Evolutionary conservation across 2,797 vertebrate species (phyloP).

Genomic region (Sebastes steindachneri): DNA sequence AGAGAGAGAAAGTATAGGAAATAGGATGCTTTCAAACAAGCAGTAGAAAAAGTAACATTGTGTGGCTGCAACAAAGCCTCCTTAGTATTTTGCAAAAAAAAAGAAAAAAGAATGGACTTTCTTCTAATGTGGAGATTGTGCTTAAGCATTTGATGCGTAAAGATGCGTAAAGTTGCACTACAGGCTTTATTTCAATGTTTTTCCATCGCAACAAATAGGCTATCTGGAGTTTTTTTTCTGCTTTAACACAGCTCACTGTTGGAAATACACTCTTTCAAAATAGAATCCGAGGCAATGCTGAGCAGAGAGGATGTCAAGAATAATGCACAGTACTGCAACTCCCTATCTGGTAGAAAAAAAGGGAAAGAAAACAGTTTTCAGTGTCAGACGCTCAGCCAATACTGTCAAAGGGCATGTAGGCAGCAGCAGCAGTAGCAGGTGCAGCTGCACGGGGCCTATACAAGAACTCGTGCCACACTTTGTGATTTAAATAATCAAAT

Average conservation of each 20-base stretch:
- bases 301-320: constrained; percentile 45
- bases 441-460: constrained; percentile 58
- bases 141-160: background rate
- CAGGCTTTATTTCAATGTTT: background rate
- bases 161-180: constrained; percentile 22
- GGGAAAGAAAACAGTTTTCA: constrained; percentile 9
- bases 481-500: constrained; percentile 35
- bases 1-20: background rate
- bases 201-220: background rate
- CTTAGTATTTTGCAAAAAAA: background rate
- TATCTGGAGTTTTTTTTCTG: background rate
- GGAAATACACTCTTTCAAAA: constrained; percentile 1
- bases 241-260: constrained; percentile 34
- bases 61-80: background rate
- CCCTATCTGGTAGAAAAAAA: background rate
- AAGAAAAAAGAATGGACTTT: background rate
- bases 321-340: constrained; percentile 55
- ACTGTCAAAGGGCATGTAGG: constrained; percentile 55
- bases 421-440: constrained; percentile 64
- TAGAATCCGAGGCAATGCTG: constrained; percentile 35
- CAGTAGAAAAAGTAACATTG: constrained; percentile 21
- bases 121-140: background rate
- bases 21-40: background rate
- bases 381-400: constrained; percentile 45
- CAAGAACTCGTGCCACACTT: constrained; percentile 25